phyloP scores from a whole-genome alignment of 1,140 invertebrate genomes.

The Maniola jurtina region DNA sequence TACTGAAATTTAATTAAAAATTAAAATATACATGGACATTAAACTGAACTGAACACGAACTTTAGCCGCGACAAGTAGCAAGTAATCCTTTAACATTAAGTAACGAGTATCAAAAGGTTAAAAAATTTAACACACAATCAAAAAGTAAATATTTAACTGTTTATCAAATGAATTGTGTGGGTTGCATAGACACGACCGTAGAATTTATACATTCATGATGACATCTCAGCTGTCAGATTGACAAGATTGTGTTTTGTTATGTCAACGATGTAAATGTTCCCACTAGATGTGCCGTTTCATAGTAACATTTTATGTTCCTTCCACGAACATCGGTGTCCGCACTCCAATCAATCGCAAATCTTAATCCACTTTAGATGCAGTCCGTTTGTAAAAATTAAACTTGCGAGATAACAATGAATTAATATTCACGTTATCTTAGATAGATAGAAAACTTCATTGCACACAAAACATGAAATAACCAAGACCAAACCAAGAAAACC shows the following conservation, averaged over 20 bases:
- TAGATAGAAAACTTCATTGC: no score
- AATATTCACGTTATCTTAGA: no score
- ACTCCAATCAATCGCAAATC: no score
- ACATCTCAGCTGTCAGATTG: neutral
- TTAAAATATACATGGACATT: neutral
- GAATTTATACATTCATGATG: neutral
- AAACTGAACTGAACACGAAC: neutral
- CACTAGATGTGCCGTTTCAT: neutral
- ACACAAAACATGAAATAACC: no score
- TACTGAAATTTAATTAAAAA: no score
- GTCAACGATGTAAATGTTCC: neutral
- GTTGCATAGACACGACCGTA: neutral
- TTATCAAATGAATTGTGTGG: neutral
- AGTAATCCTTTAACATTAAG: neutral
- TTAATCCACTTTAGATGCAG: no score
- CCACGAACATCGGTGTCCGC: neutral
- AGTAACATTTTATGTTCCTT: neutral
- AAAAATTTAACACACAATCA: slow-evolving; percentile 1
- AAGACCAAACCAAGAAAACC: no score
- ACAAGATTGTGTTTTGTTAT: neutral
- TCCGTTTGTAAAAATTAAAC: no score
- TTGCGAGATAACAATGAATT: no score
- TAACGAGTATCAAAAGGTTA: neutral
- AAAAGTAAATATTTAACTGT: slow-evolving; percentile 2
- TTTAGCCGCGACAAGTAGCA: neutral